Conservation (phyloP, 2,888 invertebrate genomes). For the Agonopterix heracliana region DNA sequence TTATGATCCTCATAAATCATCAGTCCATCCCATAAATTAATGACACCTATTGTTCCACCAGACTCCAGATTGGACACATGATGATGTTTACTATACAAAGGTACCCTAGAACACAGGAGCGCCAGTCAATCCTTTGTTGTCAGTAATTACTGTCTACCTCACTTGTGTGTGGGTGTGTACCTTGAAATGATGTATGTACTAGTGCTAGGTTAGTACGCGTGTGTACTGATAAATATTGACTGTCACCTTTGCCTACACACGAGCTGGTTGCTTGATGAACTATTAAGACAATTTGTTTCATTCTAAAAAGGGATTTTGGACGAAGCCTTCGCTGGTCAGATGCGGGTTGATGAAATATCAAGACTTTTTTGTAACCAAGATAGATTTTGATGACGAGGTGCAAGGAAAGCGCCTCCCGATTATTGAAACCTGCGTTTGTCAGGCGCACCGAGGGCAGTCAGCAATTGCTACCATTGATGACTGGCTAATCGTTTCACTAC, state of each 20-base stretch:
- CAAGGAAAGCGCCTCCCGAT: too few species aligned
- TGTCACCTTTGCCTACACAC: slow-evolving; percentile 23
- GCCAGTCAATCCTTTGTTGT: slow-evolving; percentile 13
- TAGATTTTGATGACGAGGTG: too few species aligned
- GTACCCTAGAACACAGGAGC: neutral
- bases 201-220: slow-evolving; percentile 14
- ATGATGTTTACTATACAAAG: slow-evolving; percentile 2
- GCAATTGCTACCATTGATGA: too few species aligned
- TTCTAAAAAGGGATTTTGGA: too few species aligned
- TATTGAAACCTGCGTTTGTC: too few species aligned
- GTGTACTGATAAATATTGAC: slow-evolving; percentile 40
- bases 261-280: slow-evolving; percentile 2
- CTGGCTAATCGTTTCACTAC: too few species aligned
- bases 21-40: neutral
- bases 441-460: too few species aligned
- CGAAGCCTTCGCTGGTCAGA: too few species aligned
- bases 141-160: slow-evolving; percentile 25
- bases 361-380: too few species aligned
- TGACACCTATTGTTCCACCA: neutral
- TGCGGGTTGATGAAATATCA: too few species aligned
- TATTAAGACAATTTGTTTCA: neutral
- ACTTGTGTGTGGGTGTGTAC: slow-evolving; percentile 17
- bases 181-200: neutral
- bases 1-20: neutral
- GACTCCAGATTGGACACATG: neutral